Percentiles rank a stretch among this genome's conserved stretches.
Conservation (phyloP, 2,113 vertebrate genomes). For the Bubo scandiacus region DNA sequence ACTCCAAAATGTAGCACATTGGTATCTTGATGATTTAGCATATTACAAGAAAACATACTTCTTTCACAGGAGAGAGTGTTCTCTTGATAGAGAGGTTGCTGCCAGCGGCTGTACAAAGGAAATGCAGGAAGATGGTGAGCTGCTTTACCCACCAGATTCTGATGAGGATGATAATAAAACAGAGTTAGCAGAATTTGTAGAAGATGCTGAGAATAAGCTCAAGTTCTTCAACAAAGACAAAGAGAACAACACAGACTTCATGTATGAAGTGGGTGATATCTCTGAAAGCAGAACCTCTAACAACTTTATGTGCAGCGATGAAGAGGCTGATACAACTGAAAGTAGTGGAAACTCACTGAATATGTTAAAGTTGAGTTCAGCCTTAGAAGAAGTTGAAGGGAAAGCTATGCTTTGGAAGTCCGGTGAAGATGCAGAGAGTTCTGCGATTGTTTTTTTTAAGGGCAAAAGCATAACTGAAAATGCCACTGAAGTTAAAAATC, state of each 20-base stretch:
- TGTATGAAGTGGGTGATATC: background rate
- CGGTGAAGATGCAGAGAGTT: background rate
- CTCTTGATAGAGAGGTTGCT: conserved; percentile 88
- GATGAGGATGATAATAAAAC: conserved; percentile 42
- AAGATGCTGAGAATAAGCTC: conserved; percentile 23
- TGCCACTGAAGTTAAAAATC: background rate
- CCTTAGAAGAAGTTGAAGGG: conserved; percentile 77
- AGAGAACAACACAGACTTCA: background rate
- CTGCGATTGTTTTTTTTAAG: background rate
- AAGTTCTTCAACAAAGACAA: background rate
- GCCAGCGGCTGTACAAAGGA: conserved; percentile 92
- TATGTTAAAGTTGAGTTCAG: conserved; percentile 75
- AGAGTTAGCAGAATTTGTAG: conserved; percentile 2
- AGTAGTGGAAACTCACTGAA: conserved; percentile 27
- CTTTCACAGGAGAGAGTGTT: conserved; percentile 78
- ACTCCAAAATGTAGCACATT: background rate
- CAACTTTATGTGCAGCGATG: background rate
- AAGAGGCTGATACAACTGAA: background rate
- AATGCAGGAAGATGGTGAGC: conserved; percentile 80
- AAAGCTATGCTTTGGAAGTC: conserved; percentile 35
- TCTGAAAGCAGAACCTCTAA: background rate
- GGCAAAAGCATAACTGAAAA: background rate
- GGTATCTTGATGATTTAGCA: background rate
- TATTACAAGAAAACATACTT: background rate
- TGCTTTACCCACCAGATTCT: conserved; percentile 80